Evolutionary conservation across 2,113 vertebrate genomes (phyloP).

Genomic region (Crotalus tigris): DNA sequence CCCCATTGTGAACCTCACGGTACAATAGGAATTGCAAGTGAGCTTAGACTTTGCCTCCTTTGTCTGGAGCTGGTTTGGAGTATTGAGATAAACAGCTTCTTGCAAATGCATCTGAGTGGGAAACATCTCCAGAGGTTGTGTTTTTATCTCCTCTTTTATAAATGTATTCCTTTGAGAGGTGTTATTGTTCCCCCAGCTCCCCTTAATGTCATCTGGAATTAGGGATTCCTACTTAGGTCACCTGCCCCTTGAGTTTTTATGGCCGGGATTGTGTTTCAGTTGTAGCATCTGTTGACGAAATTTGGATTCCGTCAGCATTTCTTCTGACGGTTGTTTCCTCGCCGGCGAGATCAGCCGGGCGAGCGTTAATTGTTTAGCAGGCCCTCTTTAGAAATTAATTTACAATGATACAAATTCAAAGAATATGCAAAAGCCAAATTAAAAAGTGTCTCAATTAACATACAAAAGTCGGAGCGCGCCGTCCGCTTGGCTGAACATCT

Average conservation of each 20-base stretch:
- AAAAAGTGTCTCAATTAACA: constrained; percentile 67
- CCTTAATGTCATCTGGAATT: constrained; percentile 64
- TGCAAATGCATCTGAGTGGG: constrained; percentile 40
- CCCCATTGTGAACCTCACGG: neutral
- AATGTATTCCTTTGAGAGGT: constrained; percentile 52
- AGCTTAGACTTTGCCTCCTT: constrained; percentile 19
- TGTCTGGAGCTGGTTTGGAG: constrained; percentile 52
- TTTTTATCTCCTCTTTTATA: constrained; percentile 24
- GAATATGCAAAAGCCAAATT: constrained; percentile 67
- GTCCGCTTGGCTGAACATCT: constrained; percentile 49
- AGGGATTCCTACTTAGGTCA: constrained; percentile 50
- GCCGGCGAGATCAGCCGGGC: constrained; percentile 41
- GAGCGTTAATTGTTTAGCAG: constrained; percentile 52
- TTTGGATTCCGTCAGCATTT: constrained; percentile 54
- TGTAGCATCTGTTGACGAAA: constrained; percentile 35
- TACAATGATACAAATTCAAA: constrained; percentile 64
- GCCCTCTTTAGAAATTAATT: constrained; percentile 58
- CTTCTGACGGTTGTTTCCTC: constrained; percentile 48
- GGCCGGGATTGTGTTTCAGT: constrained; percentile 44
- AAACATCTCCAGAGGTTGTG: constrained; percentile 49
- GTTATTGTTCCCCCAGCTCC: constrained; percentile 52
- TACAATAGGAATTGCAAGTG: constrained; percentile 29
- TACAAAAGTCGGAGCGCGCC: constrained; percentile 59
- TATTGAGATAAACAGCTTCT: constrained; percentile 46
- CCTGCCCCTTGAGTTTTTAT: constrained; percentile 32